Percentiles rank a stretch among this genome's conserved stretches.
These are phyloP conservation scores for Aphelenchoides besseyi DNA, from an alignment of 1,140 invertebrate species.

Conservation along the genomic window DNA sequence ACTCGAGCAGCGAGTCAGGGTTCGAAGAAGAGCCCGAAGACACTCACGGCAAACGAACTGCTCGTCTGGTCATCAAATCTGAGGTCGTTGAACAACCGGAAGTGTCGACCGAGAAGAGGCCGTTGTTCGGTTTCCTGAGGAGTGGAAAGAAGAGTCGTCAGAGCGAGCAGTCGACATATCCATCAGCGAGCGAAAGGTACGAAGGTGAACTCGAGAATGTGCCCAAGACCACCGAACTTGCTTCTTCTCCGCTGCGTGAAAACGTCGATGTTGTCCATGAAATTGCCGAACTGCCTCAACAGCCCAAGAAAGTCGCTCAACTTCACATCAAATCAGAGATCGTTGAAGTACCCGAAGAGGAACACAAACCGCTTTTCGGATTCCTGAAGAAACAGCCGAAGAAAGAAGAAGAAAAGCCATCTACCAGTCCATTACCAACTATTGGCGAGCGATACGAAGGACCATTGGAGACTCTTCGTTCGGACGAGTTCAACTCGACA, in stretches of 20 bases:
- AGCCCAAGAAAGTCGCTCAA: too few relatives aligned
- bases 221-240: background rate
- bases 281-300: too few relatives aligned
- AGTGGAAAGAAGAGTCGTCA: background rate
- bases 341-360: too few relatives aligned
- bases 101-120: background rate
- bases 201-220: constrained; percentile 29
- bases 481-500: background rate
- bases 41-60: background rate
- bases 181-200: constrained; percentile 4
- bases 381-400: background rate
- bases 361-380: background rate
- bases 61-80: background rate
- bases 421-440: background rate
- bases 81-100: background rate
- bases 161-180: background rate
- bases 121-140: background rate
- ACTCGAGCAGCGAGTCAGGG: background rate
- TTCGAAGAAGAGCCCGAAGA: background rate
- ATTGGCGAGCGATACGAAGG: background rate
- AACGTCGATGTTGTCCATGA: background rate
- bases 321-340: too few relatives aligned
- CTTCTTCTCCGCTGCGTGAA: background rate
- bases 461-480: background rate
- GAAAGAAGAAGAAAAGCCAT: background rate